phyloP scores from a whole-genome alignment of 64 coral and sea anemone genomes.

The Montipora efflorescens region DNA sequence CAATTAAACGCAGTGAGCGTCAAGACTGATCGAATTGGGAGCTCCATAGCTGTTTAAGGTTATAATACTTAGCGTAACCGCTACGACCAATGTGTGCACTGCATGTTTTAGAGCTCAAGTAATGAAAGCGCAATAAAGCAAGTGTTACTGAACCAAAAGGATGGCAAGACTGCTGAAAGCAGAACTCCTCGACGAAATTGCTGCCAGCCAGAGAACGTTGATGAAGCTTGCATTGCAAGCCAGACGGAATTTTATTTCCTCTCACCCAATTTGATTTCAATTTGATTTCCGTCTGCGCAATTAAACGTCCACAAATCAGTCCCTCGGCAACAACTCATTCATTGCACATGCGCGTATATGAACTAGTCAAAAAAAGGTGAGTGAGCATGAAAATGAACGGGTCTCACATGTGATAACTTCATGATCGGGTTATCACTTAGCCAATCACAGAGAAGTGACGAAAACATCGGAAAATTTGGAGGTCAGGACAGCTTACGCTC shows the following conservation, averaged over 20 bases:
- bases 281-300: constrained; percentile 26
- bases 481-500: too few species aligned
- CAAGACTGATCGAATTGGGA: too few species aligned
- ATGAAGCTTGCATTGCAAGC: constrained; percentile 59
- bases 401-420: too few species aligned
- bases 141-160: constrained; percentile 67
- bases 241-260: constrained; percentile 25
- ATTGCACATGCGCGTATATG: background rate
- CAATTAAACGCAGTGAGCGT: too few species aligned
- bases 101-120: too few species aligned
- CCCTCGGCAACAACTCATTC: background rate
- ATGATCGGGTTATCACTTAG: too few species aligned
- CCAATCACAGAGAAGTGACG: too few species aligned
- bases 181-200: constrained; percentile 52
- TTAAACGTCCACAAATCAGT: constrained; percentile 7
- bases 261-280: constrained; percentile 4
- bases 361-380: background rate
- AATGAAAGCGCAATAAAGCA: constrained; percentile 43
- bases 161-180: constrained; percentile 61
- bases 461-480: too few species aligned
- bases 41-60: too few species aligned
- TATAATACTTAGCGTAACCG: too few species aligned
- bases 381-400: too few species aligned
- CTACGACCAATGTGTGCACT: too few species aligned
- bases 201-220: constrained; percentile 50